Evolutionary conservation across 2,113 vertebrate genomes (phyloP).

Genomic region (Suricata suricatta): DNA sequence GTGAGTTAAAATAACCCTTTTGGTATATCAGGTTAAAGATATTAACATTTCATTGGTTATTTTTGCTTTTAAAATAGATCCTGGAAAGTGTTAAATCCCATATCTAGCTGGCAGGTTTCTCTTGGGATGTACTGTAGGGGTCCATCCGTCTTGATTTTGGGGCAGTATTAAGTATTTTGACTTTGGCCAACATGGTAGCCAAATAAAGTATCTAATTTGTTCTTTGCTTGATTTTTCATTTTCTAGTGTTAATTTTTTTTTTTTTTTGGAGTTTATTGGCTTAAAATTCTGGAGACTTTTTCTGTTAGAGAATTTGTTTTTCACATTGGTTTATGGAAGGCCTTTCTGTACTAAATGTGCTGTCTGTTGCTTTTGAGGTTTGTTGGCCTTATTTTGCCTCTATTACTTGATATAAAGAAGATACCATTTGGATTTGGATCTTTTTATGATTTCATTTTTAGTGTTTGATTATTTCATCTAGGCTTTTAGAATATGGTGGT

Average conservation of each 20-base stretch:
- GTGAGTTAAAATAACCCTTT: neutral
- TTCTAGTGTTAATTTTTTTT: neutral
- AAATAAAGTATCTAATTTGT: neutral
- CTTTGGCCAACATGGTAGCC: neutral
- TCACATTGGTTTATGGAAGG: neutral
- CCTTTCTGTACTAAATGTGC: neutral
- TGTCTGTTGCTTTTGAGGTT: neutral
- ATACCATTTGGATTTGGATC: neutral
- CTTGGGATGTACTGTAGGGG: neutral
- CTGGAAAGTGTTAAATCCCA: neutral
- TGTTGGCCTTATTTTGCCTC: neutral
- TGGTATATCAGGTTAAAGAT: neutral
- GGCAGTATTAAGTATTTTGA: neutral
- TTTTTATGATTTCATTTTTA: neutral
- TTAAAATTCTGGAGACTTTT: neutral
- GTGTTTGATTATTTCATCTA: neutral
- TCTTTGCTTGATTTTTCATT: neutral
- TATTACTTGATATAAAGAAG: neutral
- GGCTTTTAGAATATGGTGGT: neutral
- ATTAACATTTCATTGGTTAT: neutral
- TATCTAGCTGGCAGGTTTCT: too few relatives aligned
- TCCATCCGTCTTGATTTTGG: neutral
- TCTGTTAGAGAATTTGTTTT: neutral
- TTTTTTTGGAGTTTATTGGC: neutral
- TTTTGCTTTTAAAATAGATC: neutral